Percentiles rank a stretch among this genome's conserved stretches.
These are phyloP conservation scores for Diplogasteroides magnus DNA, from an alignment of 1,140 invertebrate genomes.

Conservation along the genomic window DNA sequence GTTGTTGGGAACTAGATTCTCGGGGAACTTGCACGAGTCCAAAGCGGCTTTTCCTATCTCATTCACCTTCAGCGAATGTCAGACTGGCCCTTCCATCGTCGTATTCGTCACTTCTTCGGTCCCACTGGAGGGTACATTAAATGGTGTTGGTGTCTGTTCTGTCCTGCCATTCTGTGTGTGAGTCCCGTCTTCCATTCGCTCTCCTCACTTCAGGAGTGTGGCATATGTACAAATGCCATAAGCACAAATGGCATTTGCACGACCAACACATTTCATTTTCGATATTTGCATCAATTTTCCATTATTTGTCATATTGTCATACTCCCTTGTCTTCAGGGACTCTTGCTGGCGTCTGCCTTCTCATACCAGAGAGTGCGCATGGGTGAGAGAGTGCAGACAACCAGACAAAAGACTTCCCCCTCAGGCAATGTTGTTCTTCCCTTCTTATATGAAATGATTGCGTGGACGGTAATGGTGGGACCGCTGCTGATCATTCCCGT, in stretches of 20 bases:
- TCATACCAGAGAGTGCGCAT: slow-evolving; percentile 45
- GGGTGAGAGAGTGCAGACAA: slow-evolving; percentile 27
- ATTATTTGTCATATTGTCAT: no score
- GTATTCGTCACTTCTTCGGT: slow-evolving; percentile 36
- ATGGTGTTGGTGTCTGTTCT: slow-evolving; percentile 44
- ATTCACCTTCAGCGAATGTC: background rate
- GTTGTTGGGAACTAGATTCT: no score
- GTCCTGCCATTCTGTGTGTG: slow-evolving; percentile 40
- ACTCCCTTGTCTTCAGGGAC: slow-evolving; percentile 32
- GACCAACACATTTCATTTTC: no score
- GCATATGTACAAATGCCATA: slow-evolving; percentile 4
- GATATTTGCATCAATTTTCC: no score
- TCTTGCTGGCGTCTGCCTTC: slow-evolving; percentile 43
- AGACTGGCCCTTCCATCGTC: slow-evolving; percentile 3
- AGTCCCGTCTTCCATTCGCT: slow-evolving; percentile 17
- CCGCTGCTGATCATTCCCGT: slow-evolving; percentile 41
- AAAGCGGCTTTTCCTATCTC: no score
- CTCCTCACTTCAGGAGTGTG: no score
- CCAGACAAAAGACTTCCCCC: no score
- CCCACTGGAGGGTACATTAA: slow-evolving; percentile 47
- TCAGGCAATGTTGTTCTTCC: no score
- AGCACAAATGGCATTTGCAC: no score
- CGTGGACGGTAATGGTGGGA: slow-evolving; percentile 51
- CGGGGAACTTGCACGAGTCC: no score
- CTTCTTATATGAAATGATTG: slow-evolving; percentile 42